Evolutionary conservation across 2,888 invertebrate genomes (phyloP), one percentile per base, ranked within the genome.

Genomic region (Phengaris alcon): DNA sequence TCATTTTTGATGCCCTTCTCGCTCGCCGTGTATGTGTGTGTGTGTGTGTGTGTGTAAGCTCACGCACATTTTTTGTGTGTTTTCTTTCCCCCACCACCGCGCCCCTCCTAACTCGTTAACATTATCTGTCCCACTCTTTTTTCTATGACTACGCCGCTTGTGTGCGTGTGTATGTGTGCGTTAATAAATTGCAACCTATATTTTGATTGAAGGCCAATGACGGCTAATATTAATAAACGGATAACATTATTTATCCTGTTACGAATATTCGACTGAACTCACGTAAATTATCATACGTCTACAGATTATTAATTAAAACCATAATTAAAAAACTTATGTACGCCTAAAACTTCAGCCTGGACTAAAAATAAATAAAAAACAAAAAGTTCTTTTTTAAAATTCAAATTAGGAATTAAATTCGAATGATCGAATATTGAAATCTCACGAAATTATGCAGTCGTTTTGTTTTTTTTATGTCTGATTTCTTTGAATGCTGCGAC

Each of bases 111-210:
- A 82, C 83, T 84, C 84, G 84, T 88, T 88, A 87, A 87, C 85
- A 86, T 89, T 87, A 88, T 91, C 90, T 90, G 89, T 93, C 93
- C 91, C 90, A 89, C 92, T 93, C 92, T 92, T 90, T 91, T 81
- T 90, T 90, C 91, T 91, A 92, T 91, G 87, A 88, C 86, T 84
- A 85, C 84, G 81, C 83, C 84, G 82, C 75, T 77, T 79, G 88
- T 89, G 87, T 90, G 91, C 85, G 87, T 89, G 80, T 35, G 81
- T 81, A 80, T 86, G 90, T 90, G 87, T 88, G 90, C 82, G 89
- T 90, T 89, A 88, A 89, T 88, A 89, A 90, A 92, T 89, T 89
- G 88, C 90, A 92, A 90, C 89, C 90, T 89, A 91, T 91, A 92
- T 92, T 93, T 91, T 90, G 88, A 90, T 90, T 87, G 88, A 90